A percentile compares a stretch with the other conserved stretches of the same genome.
Conservation (phyloP, 92 coral and sea anemone species). For the Micromussa lordhowensis region DNA sequence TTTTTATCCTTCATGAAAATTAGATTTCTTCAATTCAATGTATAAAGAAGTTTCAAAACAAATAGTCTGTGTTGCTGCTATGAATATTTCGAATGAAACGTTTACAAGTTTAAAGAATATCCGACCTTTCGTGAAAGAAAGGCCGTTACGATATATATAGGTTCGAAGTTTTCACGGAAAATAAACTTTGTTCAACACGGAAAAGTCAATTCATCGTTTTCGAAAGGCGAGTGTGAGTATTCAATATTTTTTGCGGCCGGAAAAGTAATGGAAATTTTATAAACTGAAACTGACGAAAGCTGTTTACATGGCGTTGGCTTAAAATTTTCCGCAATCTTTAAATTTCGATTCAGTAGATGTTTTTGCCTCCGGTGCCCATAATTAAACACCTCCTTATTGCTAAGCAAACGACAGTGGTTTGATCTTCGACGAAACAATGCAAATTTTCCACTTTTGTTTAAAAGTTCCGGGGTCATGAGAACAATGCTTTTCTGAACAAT, state of each 20-base stretch:
- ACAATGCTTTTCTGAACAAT: constrained; percentile 15
- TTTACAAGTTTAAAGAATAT: background rate
- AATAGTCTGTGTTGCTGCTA: background rate
- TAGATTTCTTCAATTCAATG: background rate
- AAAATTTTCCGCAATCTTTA: constrained; percentile 34
- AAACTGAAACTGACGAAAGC: background rate
- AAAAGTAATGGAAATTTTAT: background rate
- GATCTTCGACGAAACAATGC: constrained; percentile 27
- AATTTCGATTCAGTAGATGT: background rate
- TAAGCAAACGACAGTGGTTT: constrained; percentile 4
- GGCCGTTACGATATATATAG: background rate
- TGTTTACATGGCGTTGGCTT: background rate
- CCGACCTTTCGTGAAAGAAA: constrained; percentile 7
- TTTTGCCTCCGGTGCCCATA: constrained; percentile 28
- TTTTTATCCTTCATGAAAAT: background rate
- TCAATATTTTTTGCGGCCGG: constrained; percentile 15
- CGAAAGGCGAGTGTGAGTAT: constrained; percentile 26
- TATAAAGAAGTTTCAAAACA: background rate
- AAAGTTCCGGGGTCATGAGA: constrained; percentile 35
- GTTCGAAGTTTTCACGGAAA: background rate
- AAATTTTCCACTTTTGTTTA: constrained; percentile 50
- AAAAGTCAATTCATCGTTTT: constrained; percentile 24
- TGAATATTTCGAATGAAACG: background rate
- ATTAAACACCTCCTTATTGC: constrained; percentile 22
- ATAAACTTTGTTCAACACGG: background rate